Evolutionary conservation across 2,888 invertebrate genomes (phyloP), one percentile per base, ranked within the genome.

Genomic region (Phorcus lineatus): DNA sequence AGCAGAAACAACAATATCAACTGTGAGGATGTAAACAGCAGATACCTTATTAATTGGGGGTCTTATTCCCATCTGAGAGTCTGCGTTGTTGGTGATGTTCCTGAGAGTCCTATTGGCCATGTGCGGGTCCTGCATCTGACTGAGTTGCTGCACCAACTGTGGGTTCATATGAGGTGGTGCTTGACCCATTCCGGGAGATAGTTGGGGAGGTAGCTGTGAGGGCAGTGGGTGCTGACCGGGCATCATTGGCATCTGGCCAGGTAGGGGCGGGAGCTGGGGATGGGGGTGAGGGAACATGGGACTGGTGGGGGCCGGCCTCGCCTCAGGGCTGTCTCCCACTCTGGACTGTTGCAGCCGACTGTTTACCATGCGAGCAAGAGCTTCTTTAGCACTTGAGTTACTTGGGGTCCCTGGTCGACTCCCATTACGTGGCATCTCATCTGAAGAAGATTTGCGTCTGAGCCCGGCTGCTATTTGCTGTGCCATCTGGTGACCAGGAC

Each of bases 361-460:
- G 86, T 84, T 91, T 78, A 98, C 94, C 96, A 98, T 97, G 92
- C 98, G 97, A 19, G 98, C 98, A 80, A 99, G 94, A 0, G 98
- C 98, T 0, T 98, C 98, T 94, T 98, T 99, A 2, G 90, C 87
- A 79, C 86, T 86, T 80, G 84, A 84, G 57, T 70, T 83, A 24
- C 76, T 83, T 17, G 90, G 90, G n/a, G 88, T 89, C 74, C 84
- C 86, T 9, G 89, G 90, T 9, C 88, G 82, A 57, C 77, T 80
- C 31, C 76, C 77, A 77, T 70, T 74, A 22, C 70, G 66, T 3
- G 78, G 31, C 16, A 57, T 24, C n/a, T 82, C 83, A 57, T 81
- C 81, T 31, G 80, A 80, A 22, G 82, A 82, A 13, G 83, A 83
- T 24, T 83, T 83, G 19, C 80, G 79, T 0, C 83, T 74, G 22